phyloP scores from a whole-genome alignment of 2,797 vertebrate genomes.

The Sciaenops ocellatus region DNA sequence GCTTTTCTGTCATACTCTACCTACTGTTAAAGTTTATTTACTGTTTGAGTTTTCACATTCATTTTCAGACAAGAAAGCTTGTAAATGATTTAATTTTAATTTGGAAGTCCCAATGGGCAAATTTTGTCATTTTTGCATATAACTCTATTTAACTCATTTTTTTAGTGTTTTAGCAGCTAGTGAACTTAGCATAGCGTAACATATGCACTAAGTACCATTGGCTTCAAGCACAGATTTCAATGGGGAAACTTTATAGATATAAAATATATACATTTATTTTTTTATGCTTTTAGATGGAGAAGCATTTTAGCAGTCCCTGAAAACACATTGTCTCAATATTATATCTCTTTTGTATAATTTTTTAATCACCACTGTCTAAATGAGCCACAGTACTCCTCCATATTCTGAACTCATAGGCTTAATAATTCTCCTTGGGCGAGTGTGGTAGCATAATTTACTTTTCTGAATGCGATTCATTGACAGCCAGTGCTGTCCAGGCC shows the following conservation, averaged over 20 bases:
- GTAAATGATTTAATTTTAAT: background rate
- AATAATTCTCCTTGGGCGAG: conserved; percentile 42
- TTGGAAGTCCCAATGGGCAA: background rate
- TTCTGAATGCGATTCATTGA: conserved; percentile 51
- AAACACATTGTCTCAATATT: background rate
- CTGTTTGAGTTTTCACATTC: background rate
- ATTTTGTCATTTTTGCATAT: no score
- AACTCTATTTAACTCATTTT: no score
- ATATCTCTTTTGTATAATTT: conserved; percentile 32
- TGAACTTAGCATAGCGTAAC: no score
- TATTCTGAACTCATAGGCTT: conserved; percentile 52
- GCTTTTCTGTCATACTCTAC: background rate
- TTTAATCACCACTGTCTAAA: conserved; percentile 38
- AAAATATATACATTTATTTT: background rate
- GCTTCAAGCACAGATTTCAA: background rate
- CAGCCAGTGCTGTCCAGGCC: conserved; percentile 46
- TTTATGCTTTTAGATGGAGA: background rate
- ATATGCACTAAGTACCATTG: no score
- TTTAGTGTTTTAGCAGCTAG: no score
- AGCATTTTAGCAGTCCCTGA: conserved; percentile 1
- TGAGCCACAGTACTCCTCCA: conserved; percentile 35
- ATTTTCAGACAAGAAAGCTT: background rate
- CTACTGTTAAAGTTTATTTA: background rate
- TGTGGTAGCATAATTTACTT: conserved; percentile 55
- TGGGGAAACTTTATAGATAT: background rate